Percentiles rank a stretch among this genome's conserved stretches.
phyloP scores from a whole-genome alignment of 2,888 invertebrate genomes.

The Anoplius nigerrimus region DNA sequence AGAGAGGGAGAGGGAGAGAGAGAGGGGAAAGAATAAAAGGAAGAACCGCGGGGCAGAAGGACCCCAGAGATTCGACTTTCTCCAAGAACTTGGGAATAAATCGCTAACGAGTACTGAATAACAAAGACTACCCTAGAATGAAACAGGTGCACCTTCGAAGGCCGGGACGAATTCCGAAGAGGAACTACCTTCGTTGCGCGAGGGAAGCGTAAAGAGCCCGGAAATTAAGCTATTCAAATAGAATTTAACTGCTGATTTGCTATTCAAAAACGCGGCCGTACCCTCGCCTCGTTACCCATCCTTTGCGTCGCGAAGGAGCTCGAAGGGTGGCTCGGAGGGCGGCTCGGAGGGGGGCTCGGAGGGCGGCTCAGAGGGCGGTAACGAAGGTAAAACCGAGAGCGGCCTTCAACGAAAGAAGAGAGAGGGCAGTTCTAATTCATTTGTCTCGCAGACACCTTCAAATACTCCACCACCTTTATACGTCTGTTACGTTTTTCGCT shows the following conservation, averaged over 20 bases:
- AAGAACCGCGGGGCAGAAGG: not conserved
- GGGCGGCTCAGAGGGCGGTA: not conserved
- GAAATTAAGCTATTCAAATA: conserved; percentile 61
- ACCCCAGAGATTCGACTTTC: not conserved
- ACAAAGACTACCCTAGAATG: conserved; percentile 12
- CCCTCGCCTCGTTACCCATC: conserved; percentile 55
- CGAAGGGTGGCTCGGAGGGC: not conserved
- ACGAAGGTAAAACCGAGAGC: not conserved
- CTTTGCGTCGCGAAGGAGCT: conserved; percentile 28
- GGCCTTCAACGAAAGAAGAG: not conserved
- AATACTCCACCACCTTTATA: conserved; percentile 52
- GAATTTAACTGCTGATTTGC: conserved; percentile 58
- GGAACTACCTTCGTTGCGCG: conserved; percentile 20
- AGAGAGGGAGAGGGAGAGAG: not conserved
- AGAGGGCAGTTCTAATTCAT: conserved; percentile 51
- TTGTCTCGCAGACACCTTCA: conserved; percentile 51
- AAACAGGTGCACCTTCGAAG: conserved; percentile 17
- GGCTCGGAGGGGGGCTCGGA: no score
- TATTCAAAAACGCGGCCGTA: conserved; percentile 58
- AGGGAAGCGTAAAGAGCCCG: conserved; percentile 48
- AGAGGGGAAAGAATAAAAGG: not conserved
- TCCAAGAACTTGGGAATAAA: conserved; percentile 12
- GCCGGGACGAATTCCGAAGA: conserved; percentile 15
- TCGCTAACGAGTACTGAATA: conserved; percentile 19
- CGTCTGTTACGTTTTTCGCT: conserved; percentile 21